These are phyloP conservation scores for Ophion ellenae DNA, from an alignment of 2,888 invertebrate genomes.

Conservation along the genomic window DNA sequence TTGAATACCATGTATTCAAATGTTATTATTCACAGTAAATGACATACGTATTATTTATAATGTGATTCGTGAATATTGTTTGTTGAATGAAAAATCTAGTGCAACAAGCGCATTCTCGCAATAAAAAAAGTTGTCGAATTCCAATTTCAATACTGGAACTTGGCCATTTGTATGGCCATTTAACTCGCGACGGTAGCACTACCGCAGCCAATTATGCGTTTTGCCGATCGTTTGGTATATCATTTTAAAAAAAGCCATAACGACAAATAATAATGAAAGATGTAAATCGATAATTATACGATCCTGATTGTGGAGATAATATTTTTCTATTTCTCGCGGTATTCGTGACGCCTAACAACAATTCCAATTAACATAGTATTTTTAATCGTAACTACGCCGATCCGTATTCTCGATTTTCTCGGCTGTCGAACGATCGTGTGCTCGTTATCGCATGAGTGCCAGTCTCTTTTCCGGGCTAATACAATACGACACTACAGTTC, in stretches of 20 bases:
- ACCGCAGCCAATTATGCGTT: neutral
- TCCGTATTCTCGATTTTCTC: slow-evolving; percentile 26
- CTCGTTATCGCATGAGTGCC: slow-evolving; percentile 47
- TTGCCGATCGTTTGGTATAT: neutral
- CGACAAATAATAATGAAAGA: slow-evolving; percentile 3
- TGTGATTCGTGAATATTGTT: neutral
- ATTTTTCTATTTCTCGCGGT: neutral
- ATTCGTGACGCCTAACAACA: neutral
- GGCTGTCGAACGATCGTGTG: slow-evolving; percentile 34
- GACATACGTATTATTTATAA: neutral
- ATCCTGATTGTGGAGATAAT: neutral
- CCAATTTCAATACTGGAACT: neutral
- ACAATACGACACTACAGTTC: neutral
- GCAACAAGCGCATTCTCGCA: neutral
- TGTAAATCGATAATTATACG: neutral
- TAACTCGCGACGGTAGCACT: neutral
- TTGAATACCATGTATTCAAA: neutral
- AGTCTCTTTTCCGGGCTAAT: slow-evolving; percentile 30
- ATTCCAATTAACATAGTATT: slow-evolving; percentile 9
- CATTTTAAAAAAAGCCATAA: slow-evolving; percentile 3
- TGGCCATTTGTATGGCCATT: neutral
- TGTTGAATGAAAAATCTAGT: too few relatives aligned
- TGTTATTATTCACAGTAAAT: neutral
- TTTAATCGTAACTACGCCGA: slow-evolving; percentile 13
- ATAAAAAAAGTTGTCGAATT: neutral